A percentile compares a stretch with the other conserved stretches of the same genome.
Evolutionary conservation across 2,888 invertebrate species (phyloP).

Genomic region (Balanococcus diminutus): DNA sequence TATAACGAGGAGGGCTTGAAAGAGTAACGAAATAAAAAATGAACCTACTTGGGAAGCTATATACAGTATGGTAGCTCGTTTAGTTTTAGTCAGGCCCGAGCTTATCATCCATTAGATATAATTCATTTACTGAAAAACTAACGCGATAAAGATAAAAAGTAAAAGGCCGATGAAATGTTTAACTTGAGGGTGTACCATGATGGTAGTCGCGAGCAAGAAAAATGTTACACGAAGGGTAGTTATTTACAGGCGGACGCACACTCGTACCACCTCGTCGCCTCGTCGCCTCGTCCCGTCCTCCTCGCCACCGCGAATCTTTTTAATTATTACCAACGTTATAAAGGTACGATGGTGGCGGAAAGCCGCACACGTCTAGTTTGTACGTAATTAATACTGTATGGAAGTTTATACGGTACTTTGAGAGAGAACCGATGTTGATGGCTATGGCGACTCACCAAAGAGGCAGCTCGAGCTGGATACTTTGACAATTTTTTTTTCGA

Average conservation of each 20-base stretch:
- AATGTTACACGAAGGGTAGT: not conserved
- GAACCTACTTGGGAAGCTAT: not conserved
- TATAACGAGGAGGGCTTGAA: too few relatives aligned
- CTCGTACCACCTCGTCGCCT: not conserved
- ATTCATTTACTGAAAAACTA: constrained; percentile 10
- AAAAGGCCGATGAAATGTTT: constrained; percentile 18
- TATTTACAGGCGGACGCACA: constrained; percentile 6
- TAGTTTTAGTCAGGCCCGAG: not conserved
- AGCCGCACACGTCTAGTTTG: constrained; percentile 9
- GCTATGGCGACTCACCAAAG: not conserved
- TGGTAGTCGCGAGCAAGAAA: not conserved
- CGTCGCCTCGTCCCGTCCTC: not conserved
- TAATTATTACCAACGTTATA: constrained; percentile 23
- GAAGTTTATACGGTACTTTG: constrained; percentile 25
- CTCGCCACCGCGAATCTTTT: not conserved
- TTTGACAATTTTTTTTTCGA: constrained; percentile 15
- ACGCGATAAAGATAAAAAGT: constrained; percentile 11
- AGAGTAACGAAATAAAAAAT: not conserved
- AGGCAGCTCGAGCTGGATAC: too few relatives aligned
- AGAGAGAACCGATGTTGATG: not conserved
- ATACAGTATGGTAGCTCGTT: not conserved
- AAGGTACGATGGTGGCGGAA: not conserved
- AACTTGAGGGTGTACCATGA: constrained; percentile 12
- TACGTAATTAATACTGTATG: constrained; percentile 33
- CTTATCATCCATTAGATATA: constrained; percentile 7